These are phyloP conservation scores for Romanomermis culicivorax DNA, from an alignment of 2,888 invertebrate species.

Conservation along the genomic window DNA sequence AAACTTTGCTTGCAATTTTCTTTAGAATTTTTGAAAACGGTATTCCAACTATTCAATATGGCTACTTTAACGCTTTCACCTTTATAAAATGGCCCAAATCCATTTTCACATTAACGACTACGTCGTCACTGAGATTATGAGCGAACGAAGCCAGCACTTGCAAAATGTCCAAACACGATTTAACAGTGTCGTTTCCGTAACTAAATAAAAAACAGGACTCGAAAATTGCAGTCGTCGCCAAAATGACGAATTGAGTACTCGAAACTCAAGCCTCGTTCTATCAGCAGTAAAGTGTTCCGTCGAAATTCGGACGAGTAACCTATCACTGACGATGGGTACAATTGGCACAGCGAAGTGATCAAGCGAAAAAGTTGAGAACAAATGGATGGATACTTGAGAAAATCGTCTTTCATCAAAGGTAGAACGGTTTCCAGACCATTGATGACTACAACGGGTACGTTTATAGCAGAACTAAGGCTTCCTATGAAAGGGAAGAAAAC, in stretches of 20 bases:
- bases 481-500: too few relatives aligned
- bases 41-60: too few relatives aligned
- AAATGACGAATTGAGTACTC: too few relatives aligned
- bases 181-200: conserved; percentile 25
- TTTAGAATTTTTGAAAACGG: too few relatives aligned
- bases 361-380: conserved; percentile 36
- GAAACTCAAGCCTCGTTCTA: conserved; percentile 25
- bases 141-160: conserved; percentile 21
- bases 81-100: conserved; percentile 25
- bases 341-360: conserved; percentile 43
- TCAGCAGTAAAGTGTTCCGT: conserved; percentile 27
- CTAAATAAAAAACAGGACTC: conserved; percentile 14
- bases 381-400: conserved; percentile 36
- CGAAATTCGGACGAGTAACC: conserved; percentile 26
- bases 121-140: conserved; percentile 16
- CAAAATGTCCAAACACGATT: conserved; percentile 25
- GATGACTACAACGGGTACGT: conserved; percentile 42
- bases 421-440: conserved; percentile 48
- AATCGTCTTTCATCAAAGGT: conserved; percentile 48
- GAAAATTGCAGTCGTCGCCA: background rate
- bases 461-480: too few relatives aligned
- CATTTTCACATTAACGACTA: conserved; percentile 14
- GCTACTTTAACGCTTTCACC: conserved; percentile 20
- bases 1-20: too few relatives aligned
- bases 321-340: conserved; percentile 42